Evolutionary conservation across 2,888 invertebrate genomes (phyloP), one percentile per base, ranked within the genome.

Genomic region (Trachelus iudaicus): DNA sequence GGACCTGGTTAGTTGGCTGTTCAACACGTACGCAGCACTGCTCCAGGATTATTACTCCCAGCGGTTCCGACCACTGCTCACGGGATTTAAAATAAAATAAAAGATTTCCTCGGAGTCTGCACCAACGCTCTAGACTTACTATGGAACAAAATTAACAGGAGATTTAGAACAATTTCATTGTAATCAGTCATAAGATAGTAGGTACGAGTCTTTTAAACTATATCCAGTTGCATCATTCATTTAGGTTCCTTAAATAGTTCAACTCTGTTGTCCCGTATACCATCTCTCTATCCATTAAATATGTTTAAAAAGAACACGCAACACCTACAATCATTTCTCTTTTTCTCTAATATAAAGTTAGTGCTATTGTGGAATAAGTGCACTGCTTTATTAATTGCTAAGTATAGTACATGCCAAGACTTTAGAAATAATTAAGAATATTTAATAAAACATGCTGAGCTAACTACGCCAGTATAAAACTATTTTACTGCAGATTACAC

Each of bases 11-110:
- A 87, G 95, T 94, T 73, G 93, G 92, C 74, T 92, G 92, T 80
- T 95, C 95, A 73, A 95, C 91, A 79, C 95, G 94, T 74, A 98
- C 95, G 82, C 95, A 94, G 91, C 97, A 98, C 87, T 97, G 96
- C 89, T 98, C 98, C 83, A 98, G 92, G 76, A 99, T 95, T 85
- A 98, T 94, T 1, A 98, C 95, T 56, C 98, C 98, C 81, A 96
- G 93, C 0, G 98, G 97, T 87, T 97, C 96, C 34, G 97, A 96
- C 94, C 96, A 96, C 86, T 96, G 96, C 91, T 98, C 97, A 85
- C 96, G 95, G 74, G 96, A 96, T 92, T 98, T 98, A 90, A 98
- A 95, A 92, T 98, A 98, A 92, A 98, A 98, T 79, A 99, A 93
- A 30, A 98, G 93, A 92, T 98, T 99, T 80, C 98, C 98, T 85